A percentile compares a stretch with the other conserved stretches of the same genome.
These are phyloP conservation scores for Clarias platycephalus DNA, from an alignment of 2,797 vertebrate genomes.

Conservation along the genomic window DNA sequence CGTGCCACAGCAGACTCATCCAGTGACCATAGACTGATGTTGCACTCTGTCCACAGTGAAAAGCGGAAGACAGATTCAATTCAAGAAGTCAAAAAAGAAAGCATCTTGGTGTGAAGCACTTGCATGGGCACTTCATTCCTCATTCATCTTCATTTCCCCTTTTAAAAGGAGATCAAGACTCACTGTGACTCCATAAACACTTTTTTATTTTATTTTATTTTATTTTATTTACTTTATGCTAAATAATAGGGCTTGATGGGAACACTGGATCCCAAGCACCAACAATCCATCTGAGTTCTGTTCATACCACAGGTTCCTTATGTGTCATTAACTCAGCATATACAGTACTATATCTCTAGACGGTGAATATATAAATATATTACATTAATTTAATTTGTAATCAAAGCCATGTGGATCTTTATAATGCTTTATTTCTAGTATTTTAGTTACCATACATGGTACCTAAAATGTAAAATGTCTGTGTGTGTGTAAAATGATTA, in stretches of 20 bases:
- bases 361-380: conserved; percentile 32
- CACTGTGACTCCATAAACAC: conserved; percentile 65
- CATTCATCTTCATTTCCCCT: neutral
- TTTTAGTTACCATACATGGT: conserved; percentile 49
- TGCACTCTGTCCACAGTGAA: neutral
- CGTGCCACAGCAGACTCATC: conserved; percentile 7
- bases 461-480: conserved; percentile 47
- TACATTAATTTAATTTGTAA: conserved; percentile 50
- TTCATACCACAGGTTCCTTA: conserved; percentile 49
- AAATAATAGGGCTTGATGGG: conserved; percentile 42
- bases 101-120: conserved; percentile 3
- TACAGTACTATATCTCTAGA: conserved; percentile 22
- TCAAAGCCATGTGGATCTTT: conserved; percentile 60
- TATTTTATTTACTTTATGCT: neutral
- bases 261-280: conserved; percentile 34
- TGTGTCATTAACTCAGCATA: conserved; percentile 41
- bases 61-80: neutral
- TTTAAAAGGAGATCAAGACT: conserved; percentile 47
- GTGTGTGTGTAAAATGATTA: conserved; percentile 45
- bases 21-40: neutral
- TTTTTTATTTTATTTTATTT: neutral
- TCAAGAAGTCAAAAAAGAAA: neutral
- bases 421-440: conserved; percentile 55
- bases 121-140: conserved; percentile 27
- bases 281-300: conserved; percentile 32